Conservation (phyloP, 2,113 vertebrate species). For the Sinocyclocheilus anophthalmus region DNA sequence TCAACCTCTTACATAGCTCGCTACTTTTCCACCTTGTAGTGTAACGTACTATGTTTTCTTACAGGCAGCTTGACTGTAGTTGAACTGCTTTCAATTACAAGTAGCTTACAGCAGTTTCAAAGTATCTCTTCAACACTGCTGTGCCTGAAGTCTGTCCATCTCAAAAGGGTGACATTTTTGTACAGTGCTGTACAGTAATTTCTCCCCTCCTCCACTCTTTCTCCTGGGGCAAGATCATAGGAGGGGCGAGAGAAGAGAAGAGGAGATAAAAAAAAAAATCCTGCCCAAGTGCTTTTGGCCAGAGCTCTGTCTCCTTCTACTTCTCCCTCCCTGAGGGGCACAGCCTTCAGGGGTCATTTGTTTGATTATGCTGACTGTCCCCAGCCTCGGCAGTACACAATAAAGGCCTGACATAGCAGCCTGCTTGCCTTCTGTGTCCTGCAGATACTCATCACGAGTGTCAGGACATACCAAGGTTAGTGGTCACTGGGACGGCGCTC, state of each 20-base stretch:
- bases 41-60: background rate
- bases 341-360: constrained; percentile 99
- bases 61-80: background rate
- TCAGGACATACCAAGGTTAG: constrained; percentile 97
- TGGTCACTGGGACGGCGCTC: constrained; percentile 88
- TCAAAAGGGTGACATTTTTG: constrained; percentile 42
- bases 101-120: background rate
- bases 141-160: constrained; percentile 5
- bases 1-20: background rate
- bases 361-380: constrained; percentile 99
- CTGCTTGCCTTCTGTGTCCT: constrained; percentile 93
- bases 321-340: constrained; percentile 86
- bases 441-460: constrained; percentile 94
- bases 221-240: constrained; percentile 55
- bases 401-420: constrained; percentile 95
- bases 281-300: constrained; percentile 64
- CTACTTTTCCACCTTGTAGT: background rate
- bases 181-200: constrained; percentile 40
- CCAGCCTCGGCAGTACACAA: constrained; percentile 90
- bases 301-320: constrained; percentile 77
- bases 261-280: background rate
- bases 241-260: constrained; percentile 12
- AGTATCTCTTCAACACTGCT: background rate
- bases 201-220: constrained; percentile 30
- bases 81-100: background rate